Base-by-base conservation (phyloP, 2,888 invertebrate genomes). In the Aporophyla nigra region DNA sequence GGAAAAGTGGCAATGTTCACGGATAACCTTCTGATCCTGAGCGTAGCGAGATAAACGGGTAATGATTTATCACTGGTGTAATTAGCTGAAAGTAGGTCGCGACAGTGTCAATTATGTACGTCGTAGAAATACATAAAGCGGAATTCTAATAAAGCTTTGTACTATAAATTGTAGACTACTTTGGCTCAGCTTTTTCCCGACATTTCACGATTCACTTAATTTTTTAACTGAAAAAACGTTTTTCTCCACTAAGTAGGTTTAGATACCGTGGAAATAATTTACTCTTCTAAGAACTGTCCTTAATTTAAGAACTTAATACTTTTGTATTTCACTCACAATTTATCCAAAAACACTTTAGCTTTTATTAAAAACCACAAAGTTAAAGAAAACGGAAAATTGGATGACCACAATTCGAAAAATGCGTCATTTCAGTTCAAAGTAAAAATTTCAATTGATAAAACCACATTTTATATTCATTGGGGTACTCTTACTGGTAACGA, bases 401-500 rank as follows among this genome's bases (percentile, higher is more conserved):
- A 61, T 49, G 19, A 71, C 59, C 53, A 54, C 33, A 65, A 58
- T 40, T 72, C 54, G 46, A 33, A 63, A 62, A 56, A 67, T 56
- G 61, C 70, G 67, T 76, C 76, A 81, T 65, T 65, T 51, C n/a
- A 59, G 56, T 73, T 73, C 62, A 61, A 73, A 71, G 63, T 83
- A 49, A 71, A 84, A 74, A 80, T 43, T 58, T 58, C 43, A 65
- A 86, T 87, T 82, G 85, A 85, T 75, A 76, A 62, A 68, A 69
- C 56, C 61, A 66, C 70, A 79, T 83, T 72, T 82, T 66, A 70
- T 61, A 73, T 80, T 84, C 81, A 67, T 74, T 82, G 79, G 71
- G 74, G 84, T 86, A 77, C 73, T 78, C 76, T 83, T 87, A 82
- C 87, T 84, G 71, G 86, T 86, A 88, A 88, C 84, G 89, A 87